These are phyloP conservation scores for Python bivittatus DNA, from an alignment of 2,113 vertebrate species.

Conservation along the genomic window DNA sequence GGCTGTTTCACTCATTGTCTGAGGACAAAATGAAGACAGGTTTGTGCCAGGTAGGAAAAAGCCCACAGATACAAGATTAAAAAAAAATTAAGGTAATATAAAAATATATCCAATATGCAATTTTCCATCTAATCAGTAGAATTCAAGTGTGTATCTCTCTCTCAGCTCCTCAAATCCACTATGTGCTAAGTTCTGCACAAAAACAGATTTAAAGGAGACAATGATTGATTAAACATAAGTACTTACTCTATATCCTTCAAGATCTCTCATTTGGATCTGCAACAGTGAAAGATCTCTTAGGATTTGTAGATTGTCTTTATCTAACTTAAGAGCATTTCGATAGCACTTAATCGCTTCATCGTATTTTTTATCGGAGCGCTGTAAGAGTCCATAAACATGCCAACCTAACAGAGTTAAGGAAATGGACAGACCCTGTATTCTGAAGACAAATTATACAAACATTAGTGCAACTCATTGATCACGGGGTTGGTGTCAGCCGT, in stretches of 20 bases:
- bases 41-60: neutral
- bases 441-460: neutral
- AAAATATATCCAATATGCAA: neutral
- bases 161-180: neutral
- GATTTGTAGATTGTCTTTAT: conserved; percentile 82
- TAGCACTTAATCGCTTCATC: conserved; percentile 84
- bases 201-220: neutral
- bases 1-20: no score
- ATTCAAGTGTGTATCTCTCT: neutral
- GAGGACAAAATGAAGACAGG: no score
- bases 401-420: conserved; percentile 77
- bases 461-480: neutral
- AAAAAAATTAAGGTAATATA: neutral
- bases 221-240: conserved; percentile 32
- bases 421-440: conserved; percentile 16
- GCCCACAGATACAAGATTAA: neutral
- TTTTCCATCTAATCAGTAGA: neutral
- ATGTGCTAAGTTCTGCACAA: neutral
- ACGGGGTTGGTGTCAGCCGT: neutral
- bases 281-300: conserved; percentile 78
- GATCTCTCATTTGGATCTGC: conserved; percentile 82
- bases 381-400: conserved; percentile 80
- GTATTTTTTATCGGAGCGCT: conserved; percentile 81
- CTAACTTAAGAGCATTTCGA: conserved; percentile 80
- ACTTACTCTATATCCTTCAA: conserved; percentile 82